Base-by-base conservation (phyloP, 2,113 vertebrate species). In the Myocastor coypus region DNA sequence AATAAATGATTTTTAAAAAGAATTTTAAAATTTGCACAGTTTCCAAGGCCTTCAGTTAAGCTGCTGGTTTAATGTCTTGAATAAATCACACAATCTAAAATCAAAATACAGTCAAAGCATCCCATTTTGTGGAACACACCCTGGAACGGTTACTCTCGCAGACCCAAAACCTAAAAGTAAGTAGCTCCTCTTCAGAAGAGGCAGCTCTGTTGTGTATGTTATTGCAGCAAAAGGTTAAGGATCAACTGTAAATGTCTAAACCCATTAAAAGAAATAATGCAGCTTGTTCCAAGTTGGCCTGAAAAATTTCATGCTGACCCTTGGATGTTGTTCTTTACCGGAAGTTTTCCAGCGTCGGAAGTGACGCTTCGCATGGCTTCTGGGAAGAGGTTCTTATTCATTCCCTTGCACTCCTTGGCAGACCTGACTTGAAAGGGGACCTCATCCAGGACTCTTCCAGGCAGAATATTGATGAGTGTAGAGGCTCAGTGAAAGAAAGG, bases 191-290 rank as follows among this genome's bases (percentile, higher is more conserved):
- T 71, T 91, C 50, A 88, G 89, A 71, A 91, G 42, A 89, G 59
- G 34, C 40, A 87, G 55, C n/a, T 10, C 0, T 0, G 3, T 12
- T 14, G 42, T 13, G 55, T 46, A 26, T 84, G 30, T 75, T 81
- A 64, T 82, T 68, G 82, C 91, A 87, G 10, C 42, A 92, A 32
- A 63, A 95, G 75, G 37, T 63, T 75, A 89, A 92, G 32, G 84
- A 13, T 84, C 83, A 78, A 80, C 32, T 57, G 59, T 89, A 89
- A 66, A 89, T 46, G 59, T 78, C 87, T 30, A 92, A 82, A 55
- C 85, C 42, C 30, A 83, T 92, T 96, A 61, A 83, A 97, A 91
- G 87, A 92, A 89, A 71, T 78, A 87, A 95, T 84, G 83, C 50
- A 59, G 57, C 37, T 94, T 89, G 87, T 93, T 93, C 77, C 57